These are phyloP conservation scores for Drosophila cognata DNA, from an alignment of 2,888 invertebrate genomes.

Conservation along the genomic window DNA sequence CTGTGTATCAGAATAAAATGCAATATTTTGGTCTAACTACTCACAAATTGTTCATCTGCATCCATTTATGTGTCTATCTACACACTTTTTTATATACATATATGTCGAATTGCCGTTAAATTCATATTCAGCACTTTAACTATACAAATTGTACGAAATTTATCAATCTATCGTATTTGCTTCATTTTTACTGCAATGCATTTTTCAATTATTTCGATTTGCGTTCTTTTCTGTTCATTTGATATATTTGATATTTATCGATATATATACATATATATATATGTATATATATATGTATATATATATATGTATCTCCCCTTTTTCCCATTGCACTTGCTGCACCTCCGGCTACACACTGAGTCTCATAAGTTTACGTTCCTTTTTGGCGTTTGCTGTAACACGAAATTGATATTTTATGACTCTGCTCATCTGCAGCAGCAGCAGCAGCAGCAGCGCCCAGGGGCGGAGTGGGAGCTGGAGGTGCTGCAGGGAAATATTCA, in stretches of 20 bases:
- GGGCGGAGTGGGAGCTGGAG: neutral
- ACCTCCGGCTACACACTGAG: slow-evolving; percentile 26
- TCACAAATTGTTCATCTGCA: neutral
- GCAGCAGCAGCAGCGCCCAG: neutral
- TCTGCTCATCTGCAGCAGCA: slow-evolving; percentile 24
- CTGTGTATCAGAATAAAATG: neutral
- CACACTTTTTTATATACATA: slow-evolving; percentile 1
- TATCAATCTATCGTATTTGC: slow-evolving; percentile 41
- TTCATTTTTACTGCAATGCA: slow-evolving; percentile 73
- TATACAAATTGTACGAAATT: slow-evolving; percentile 53
- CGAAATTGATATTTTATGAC: slow-evolving; percentile 81
- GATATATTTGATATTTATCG: slow-evolving; percentile 24
- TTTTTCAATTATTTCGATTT: slow-evolving; percentile 66
- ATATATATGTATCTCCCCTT: slow-evolving; percentile 37
- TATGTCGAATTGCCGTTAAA: slow-evolving; percentile 15
- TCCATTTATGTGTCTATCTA: neutral
- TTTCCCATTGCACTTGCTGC: slow-evolving; percentile 16
- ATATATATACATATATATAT: slow-evolving; percentile 32
- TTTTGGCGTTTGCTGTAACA: slow-evolving; percentile 77
- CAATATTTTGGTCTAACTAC: neutral
- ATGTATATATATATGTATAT: slow-evolving; percentile 39
- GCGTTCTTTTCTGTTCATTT: slow-evolving; percentile 45
- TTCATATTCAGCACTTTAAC: slow-evolving; percentile 27
- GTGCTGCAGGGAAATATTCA: neutral
- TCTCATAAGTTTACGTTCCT: slow-evolving; percentile 74